A percentile compares a stretch with the other conserved stretches of the same genome.
These are phyloP conservation scores for Parauchenoglanis ngamensis DNA, from an alignment of 2,797 vertebrate genomes.

Conservation along the genomic window DNA sequence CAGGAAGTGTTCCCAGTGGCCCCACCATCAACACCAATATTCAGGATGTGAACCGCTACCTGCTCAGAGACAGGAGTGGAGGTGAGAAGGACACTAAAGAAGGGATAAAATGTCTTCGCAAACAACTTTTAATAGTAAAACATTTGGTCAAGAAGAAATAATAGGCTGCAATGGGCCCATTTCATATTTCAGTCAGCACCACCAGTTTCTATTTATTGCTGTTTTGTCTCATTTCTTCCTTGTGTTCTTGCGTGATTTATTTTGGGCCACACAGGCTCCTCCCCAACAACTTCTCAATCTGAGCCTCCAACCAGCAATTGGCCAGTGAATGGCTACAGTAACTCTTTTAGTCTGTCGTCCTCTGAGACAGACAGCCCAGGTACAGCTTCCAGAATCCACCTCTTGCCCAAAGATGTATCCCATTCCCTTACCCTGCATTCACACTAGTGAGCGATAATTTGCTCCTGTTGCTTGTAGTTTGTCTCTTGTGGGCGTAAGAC, in stretches of 20 bases:
- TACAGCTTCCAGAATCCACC: background rate
- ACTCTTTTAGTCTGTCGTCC: background rate
- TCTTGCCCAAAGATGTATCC: background rate
- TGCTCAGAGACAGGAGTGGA: constrained; percentile 90
- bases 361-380: background rate
- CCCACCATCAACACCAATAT: constrained; percentile 98
- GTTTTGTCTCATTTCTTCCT: background rate
- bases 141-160: background rate
- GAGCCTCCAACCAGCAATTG: background rate
- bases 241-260: background rate
- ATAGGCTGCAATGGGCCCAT: background rate
- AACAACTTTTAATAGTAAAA: background rate
- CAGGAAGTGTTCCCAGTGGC: constrained; percentile 94
- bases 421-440: background rate
- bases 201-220: background rate
- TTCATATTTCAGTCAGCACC: background rate
- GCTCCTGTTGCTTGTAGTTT: no score
- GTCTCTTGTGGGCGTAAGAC: no score
- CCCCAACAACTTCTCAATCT: background rate
- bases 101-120: background rate
- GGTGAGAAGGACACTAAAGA: constrained; percentile 71
- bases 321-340: background rate
- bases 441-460: background rate
- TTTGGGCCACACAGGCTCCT: background rate
- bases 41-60: constrained; percentile 96